Percentiles rank a stretch among this genome's conserved stretches.
Conservation (phyloP, 92 coral and sea anemone genomes). For the Parazoanthus atlanticus region DNA sequence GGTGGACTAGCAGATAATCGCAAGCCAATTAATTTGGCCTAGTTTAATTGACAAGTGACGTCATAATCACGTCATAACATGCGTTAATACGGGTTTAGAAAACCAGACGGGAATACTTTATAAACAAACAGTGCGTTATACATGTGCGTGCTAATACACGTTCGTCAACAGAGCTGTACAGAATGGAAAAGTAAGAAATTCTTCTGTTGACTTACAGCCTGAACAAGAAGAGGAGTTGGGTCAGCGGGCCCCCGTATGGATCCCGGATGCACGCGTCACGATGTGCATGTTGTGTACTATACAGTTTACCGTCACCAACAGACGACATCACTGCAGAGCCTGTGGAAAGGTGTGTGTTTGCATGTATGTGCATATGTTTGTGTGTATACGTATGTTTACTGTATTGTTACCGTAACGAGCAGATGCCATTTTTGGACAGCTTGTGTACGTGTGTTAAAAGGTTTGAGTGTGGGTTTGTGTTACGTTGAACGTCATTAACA, state of each 20-base stretch:
- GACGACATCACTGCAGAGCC: slow-evolving; percentile 97
- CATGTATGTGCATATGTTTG: not conserved
- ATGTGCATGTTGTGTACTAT: slow-evolving; percentile 98
- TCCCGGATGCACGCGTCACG: slow-evolving; percentile 95
- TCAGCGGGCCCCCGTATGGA: slow-evolving; percentile 98
- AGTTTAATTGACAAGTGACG: no score
- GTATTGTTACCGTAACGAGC: no score
- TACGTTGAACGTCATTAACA: slow-evolving; percentile 89
- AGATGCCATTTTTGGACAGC: no score
- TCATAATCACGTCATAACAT: no score
- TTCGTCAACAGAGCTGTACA: not conserved
- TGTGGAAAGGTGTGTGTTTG: slow-evolving; percentile 84
- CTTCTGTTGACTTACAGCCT: not conserved
- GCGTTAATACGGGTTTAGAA: no score
- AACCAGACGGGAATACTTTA: no score
- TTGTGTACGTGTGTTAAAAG: not conserved
- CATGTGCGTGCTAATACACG: no score
- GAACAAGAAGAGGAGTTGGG: slow-evolving; percentile 75
- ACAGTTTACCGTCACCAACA: slow-evolving; percentile 90
- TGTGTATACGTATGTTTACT: no score
- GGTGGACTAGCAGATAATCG: no score
- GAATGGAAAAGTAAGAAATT: not conserved
- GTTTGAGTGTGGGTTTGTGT: slow-evolving; percentile 36
- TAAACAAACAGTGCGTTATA: no score
- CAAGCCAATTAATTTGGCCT: no score